Conservation (phyloP, 2,888 invertebrate species). For the Epiblema foenella region DNA sequence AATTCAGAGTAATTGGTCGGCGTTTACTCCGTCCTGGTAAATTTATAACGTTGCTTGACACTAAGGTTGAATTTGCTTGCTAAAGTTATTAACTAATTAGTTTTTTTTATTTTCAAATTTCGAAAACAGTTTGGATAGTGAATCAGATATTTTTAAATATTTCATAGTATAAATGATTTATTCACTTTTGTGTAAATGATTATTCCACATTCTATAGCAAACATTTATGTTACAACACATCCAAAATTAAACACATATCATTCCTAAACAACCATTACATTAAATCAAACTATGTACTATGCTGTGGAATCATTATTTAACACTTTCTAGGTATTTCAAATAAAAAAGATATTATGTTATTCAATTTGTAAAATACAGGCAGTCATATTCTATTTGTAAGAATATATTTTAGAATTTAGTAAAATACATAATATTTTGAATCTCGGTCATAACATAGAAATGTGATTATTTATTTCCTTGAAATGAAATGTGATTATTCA, state of each 20-base stretch:
- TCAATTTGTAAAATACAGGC: slow-evolving; percentile 12
- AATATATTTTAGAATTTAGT: slow-evolving; percentile 44
- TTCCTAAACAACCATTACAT: neutral
- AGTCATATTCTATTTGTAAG: slow-evolving; percentile 37
- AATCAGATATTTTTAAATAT: slow-evolving; percentile 13
- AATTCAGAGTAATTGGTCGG: slow-evolving; percentile 43
- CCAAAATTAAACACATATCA: slow-evolving; percentile 28
- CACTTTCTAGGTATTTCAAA: slow-evolving; percentile 13
- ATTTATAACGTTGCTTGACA: slow-evolving; percentile 48
- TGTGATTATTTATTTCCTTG: slow-evolving; percentile 61
- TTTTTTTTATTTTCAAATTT: neutral
- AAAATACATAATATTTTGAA: slow-evolving; percentile 49
- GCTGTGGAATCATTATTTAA: slow-evolving; percentile 33
- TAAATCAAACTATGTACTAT: neutral
- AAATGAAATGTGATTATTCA: slow-evolving; percentile 62
- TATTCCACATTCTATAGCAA: slow-evolving; percentile 27
- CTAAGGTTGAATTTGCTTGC: slow-evolving; percentile 35
- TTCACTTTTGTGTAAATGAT: slow-evolving; percentile 17
- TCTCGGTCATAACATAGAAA: slow-evolving; percentile 57
- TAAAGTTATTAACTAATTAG: neutral
- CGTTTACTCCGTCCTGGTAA: slow-evolving; percentile 59
- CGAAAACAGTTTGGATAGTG: slow-evolving; percentile 6
- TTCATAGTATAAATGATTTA: slow-evolving; percentile 3
- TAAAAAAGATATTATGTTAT: slow-evolving; percentile 32
- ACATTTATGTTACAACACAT: neutral